Evolutionary conservation across 2,797 vertebrate genomes (phyloP), one percentile per base, ranked within the genome.

Genomic region (Chromis chromis): DNA sequence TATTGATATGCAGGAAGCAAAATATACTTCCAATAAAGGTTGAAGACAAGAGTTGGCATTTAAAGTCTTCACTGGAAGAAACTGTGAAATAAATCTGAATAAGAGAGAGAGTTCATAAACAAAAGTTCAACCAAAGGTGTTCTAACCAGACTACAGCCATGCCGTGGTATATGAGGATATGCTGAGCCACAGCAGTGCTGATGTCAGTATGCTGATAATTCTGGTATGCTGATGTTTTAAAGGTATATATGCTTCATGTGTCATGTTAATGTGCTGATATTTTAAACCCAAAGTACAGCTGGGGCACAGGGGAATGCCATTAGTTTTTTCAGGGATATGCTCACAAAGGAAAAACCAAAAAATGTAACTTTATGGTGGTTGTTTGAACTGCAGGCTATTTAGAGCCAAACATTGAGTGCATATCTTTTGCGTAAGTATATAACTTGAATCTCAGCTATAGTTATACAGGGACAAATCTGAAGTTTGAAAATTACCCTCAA

Each of bases 1-100:
- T 13, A 40, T 6, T 59, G 2, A 1, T 9, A 36, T 16, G 19
- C 22, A 52, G 19, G 0, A 17, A 31, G 24, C 13, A 44, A 9
- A 57, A 22, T 21, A 62, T 4, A 11, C 31, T 25, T 56, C 52
- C 53, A 57, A 28, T 49, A 42, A 39, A 42, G 4, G 39, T 10
- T 56, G 10, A 56, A 24, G 28, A n/a, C 24, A 11, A 7, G 24
- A 27, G 11, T 42, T 28, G n/a, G 11, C n/a, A 13, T 46, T 46
- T 68, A 11, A 49, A 49, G 9, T 21, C 3, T 58, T 58, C 39
- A 68, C 54, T 48, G 65, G 22, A 67, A 13, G 54, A 57, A 68
- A 36, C 28, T 57, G 21, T 14, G 36, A 16, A 49, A 42, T 27
- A 31, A 61, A 31, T 24, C 19, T 31, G 17, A 19, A 5, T 24